phyloP scores from a whole-genome alignment of 1,140 invertebrate genomes.

The Acromyrmex heyeri region DNA sequence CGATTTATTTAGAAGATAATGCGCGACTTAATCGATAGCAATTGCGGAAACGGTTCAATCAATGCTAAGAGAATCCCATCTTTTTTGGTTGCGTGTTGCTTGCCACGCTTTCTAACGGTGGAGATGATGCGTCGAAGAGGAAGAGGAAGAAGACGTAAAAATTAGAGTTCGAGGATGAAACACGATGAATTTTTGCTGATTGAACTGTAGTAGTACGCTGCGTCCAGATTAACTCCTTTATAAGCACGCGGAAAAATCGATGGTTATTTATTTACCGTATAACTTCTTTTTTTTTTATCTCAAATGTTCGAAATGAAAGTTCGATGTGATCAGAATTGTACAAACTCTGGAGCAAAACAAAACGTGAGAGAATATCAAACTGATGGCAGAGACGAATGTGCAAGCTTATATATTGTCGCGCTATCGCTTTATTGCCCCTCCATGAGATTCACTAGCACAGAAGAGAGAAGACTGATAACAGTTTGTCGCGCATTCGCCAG shows the following conservation, averaged over 20 bases:
- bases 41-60: not conserved
- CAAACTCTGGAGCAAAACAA: not conserved
- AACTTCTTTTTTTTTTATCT: conserved; percentile 9
- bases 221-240: not conserved
- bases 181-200: conserved; percentile 23
- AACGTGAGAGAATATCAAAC: conserved; percentile 60
- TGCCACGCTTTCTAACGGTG: not conserved
- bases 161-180: conserved; percentile 4
- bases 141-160: not conserved
- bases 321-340: not conserved
- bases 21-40: not conserved
- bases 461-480: conserved; percentile 60
- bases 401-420: conserved; percentile 73
- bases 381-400: conserved; percentile 60
- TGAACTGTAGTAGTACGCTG: not conserved
- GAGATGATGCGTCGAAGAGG: not conserved
- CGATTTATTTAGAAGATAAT: not conserved
- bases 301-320: not conserved
- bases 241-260: not conserved
- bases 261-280: conserved; percentile 19
- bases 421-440: conserved; percentile 63
- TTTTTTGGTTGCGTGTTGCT: conserved; percentile 7
- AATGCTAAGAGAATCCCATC: conserved; percentile 59
- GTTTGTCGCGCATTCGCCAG: conserved; percentile 6
- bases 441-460: conserved; percentile 47